A percentile compares a stretch with the other conserved stretches of the same genome.
These are phyloP conservation scores for Chirona hameri DNA, from an alignment of 2,888 invertebrate genomes.

Conservation along the genomic window DNA sequence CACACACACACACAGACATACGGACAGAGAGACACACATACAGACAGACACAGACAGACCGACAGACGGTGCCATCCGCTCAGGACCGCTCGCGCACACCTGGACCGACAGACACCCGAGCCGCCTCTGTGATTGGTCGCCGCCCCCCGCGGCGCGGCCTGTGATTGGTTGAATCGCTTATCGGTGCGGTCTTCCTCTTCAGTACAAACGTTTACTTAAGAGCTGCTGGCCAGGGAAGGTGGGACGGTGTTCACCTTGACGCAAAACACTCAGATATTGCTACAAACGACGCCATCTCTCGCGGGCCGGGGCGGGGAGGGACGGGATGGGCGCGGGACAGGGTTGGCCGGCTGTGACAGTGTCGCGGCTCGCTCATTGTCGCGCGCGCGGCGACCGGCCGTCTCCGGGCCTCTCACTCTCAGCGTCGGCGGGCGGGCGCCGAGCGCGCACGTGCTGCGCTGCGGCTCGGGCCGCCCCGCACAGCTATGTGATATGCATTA, in stretches of 20 bases:
- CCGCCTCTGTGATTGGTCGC: not conserved
- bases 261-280: conserved; percentile 10
- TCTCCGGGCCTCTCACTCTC: not conserved
- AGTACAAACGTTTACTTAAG: conserved; percentile 27
- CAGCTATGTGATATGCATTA: conserved; percentile 4
- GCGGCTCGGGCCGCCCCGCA: not conserved
- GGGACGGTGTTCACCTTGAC: not conserved
- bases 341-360: not conserved
- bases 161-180: conserved; percentile 26
- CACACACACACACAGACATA: too few species aligned
- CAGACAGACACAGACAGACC: too few species aligned
- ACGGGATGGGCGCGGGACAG: not conserved
- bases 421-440: not conserved
- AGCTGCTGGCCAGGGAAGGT: not conserved
- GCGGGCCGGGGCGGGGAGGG: not conserved
- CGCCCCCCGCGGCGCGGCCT: not conserved
- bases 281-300: not conserved
- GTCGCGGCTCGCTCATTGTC: too few species aligned
- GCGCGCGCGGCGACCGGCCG: not conserved
- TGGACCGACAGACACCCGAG: not conserved
- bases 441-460: not conserved
- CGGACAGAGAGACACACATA: too few species aligned
- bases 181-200: conserved; percentile 10
- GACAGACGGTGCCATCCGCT: not conserved
- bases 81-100: not conserved